Evolutionary conservation across 2,888 invertebrate species (phyloP), one percentile per base, ranked within the genome.

Genomic region (Napeogenes inachia): DNA sequence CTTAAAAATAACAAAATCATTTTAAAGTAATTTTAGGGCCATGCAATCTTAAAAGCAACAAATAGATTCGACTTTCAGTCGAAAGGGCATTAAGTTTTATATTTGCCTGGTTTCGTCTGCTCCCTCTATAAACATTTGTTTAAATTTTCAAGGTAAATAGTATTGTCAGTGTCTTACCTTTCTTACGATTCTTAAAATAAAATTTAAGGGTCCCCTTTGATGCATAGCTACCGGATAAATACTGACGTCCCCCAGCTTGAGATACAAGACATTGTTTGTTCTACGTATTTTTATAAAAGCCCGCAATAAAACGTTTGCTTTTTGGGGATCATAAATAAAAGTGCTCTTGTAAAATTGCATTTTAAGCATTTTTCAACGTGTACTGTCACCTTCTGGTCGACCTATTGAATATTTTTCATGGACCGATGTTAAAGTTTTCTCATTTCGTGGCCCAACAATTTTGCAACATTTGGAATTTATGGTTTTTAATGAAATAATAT

Each of bases 301-400:
- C 73, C 73, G 85, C 87, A 89, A 88, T 90, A 89, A 89, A 90
- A 89, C 82, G 85, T 88, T 88, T 85, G 85, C 84, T 87, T 88
- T 89, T 84, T 83, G 83, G 81, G 83, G 85, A 78, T 79, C 85
- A 88, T 88, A 88, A 89, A 89, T 89, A 88, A 85, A 83, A 82
- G 78, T 80, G 73, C 81, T 80, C 80, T 78, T 79, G 82, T 86
- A 85, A 89, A 89, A 90, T 90, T 89, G 88, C 89, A 89, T 87
- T 89, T 87, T 87, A 89, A 89, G 88, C 87, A 86, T 87, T 84
- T 87, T 81, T 82, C 77, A 86, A 85, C 78, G 82, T 78, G 78
- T 70, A 73, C 66, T 80, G 81, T 80, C 85, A 87, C 85, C 83
- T 87, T 84, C 81, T 76, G 75, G 75, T 76, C 46, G 72, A 72